Conservation (phyloP, 2,113 vertebrate species). For the Charina bottae region DNA sequence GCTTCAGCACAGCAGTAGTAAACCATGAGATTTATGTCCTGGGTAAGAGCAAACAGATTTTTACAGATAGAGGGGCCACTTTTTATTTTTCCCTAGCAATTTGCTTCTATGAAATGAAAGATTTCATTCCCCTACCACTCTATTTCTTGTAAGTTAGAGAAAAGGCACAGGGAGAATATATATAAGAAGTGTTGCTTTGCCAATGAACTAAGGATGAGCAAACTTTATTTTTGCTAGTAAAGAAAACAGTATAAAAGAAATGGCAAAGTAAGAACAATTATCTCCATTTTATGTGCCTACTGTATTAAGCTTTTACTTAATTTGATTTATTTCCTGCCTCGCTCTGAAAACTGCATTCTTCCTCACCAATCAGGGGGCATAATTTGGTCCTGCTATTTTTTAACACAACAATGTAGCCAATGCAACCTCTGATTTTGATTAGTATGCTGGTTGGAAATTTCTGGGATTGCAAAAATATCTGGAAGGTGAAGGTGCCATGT, state of each 20-base stretch:
- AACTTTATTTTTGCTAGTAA: background rate
- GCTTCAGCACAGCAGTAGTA: constrained; percentile 87
- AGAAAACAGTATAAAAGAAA: background rate
- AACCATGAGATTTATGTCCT: constrained; percentile 91
- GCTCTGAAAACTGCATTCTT: background rate
- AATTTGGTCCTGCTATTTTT: background rate
- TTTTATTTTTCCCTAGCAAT: constrained; percentile 56
- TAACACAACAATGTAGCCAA: background rate
- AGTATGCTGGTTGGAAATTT: background rate
- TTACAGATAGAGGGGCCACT: constrained; percentile 52
- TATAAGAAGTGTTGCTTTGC: background rate
- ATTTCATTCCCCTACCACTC: constrained; percentile 42
- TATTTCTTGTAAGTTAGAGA: background rate
- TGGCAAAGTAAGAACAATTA: background rate
- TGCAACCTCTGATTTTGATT: background rate
- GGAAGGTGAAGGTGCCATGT: background rate
- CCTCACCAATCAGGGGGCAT: background rate
- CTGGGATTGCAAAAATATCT: background rate
- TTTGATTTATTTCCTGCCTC: background rate
- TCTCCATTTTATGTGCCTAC: background rate
- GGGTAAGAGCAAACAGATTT: constrained; percentile 80
- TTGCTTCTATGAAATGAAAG: constrained; percentile 56
- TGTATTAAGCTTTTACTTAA: background rate
- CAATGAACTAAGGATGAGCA: constrained; percentile 1
- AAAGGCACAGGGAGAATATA: constrained; percentile 14